These are phyloP conservation scores for Stenurella melanura DNA, from an alignment of 2,888 invertebrate species.

Conservation along the genomic window DNA sequence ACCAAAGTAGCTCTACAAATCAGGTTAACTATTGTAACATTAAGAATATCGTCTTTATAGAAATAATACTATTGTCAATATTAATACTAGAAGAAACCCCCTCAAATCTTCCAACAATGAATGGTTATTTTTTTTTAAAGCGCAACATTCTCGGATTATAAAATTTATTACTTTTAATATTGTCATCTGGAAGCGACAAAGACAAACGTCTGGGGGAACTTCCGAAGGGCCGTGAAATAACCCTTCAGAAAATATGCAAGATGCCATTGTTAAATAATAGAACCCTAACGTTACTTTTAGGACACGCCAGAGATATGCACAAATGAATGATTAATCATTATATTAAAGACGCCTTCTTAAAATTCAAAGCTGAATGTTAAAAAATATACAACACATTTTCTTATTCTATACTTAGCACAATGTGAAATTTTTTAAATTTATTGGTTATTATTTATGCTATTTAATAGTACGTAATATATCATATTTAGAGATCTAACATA, in stretches of 20 bases:
- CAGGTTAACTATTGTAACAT: too few species aligned
- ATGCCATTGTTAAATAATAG: slow-evolving; percentile 30
- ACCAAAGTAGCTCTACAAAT: too few species aligned
- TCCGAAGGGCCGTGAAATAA: background rate
- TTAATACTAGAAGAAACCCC: background rate
- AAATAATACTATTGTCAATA: too few species aligned
- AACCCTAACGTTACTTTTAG: slow-evolving; percentile 33
- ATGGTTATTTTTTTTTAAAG: slow-evolving; percentile 16
- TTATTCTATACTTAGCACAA: background rate
- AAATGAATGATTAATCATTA: slow-evolving; percentile 32
- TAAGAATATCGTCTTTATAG: too few species aligned
- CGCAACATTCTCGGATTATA: slow-evolving; percentile 33
- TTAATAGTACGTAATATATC: background rate
- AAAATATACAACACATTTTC: slow-evolving; percentile 12
- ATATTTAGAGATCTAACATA: background rate
- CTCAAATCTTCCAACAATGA: slow-evolving; percentile 14
- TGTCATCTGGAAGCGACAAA: slow-evolving; percentile 42
- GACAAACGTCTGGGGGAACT: slow-evolving; percentile 38
- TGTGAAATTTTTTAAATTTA: background rate
- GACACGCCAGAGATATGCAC: slow-evolving; percentile 33
- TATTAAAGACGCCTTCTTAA: slow-evolving; percentile 3
- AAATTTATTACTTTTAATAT: slow-evolving; percentile 44
- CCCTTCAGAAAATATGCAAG: slow-evolving; percentile 32
- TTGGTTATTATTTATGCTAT: background rate
- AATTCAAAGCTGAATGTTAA: slow-evolving; percentile 19